These are phyloP conservation scores for Ophiothrix spiculata DNA, from an alignment of 35 echinoderm and acorn worm genomes.

Conservation along the genomic window DNA sequence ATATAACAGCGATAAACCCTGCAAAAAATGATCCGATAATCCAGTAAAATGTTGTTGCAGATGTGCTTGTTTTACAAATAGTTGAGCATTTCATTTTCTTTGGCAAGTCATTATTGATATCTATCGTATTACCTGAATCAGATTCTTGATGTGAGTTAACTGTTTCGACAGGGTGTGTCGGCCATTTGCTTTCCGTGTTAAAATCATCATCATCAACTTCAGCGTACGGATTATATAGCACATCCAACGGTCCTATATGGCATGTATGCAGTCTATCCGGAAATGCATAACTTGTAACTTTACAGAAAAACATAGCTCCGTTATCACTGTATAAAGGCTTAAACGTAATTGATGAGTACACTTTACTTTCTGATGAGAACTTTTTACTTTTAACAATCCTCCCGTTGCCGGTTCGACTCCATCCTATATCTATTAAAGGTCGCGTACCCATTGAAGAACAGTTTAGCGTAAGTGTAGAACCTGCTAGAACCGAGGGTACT, in stretches of 20 bases:
- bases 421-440: neutral
- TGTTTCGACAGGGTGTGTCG: neutral
- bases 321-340: neutral
- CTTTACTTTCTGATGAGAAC: neutral
- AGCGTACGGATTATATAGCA: neutral
- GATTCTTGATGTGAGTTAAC: neutral
- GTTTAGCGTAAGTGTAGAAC: neutral
- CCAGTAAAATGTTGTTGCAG: neutral
- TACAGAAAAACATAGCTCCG: conserved; percentile 1
- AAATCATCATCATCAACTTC: neutral
- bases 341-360: neutral
- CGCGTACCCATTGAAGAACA: neutral
- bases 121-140: neutral
- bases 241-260: neutral
- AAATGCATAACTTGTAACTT: neutral
- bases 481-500: neutral
- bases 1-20: neutral
- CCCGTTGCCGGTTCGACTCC: neutral
- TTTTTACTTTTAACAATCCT: neutral
- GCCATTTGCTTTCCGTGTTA: neutral
- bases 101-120: neutral
- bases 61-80: neutral
- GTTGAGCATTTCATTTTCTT: neutral
- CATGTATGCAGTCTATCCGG: neutral
- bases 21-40: neutral